Conservation (phyloP, 30 jellyfish, hydroid and myxozoan species). For the Morbakka virulenta region DNA sequence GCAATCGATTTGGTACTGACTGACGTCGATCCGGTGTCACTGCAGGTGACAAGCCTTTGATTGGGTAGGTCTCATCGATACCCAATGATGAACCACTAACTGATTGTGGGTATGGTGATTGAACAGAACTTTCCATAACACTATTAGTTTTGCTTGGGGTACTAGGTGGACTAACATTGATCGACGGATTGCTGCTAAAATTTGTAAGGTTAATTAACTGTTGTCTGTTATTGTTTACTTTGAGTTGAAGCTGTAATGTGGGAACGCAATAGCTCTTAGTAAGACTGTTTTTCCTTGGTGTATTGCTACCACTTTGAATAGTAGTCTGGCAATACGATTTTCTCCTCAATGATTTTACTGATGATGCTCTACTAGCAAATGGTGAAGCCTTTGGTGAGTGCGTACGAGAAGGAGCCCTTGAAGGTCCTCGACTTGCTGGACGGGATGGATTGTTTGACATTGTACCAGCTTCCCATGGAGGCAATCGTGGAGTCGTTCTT, state of each 20-base stretch:
- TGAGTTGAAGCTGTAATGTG: neutral
- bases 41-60: constrained; percentile 24
- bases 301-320: neutral
- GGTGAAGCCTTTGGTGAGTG: constrained; percentile 20
- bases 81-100: constrained; percentile 45
- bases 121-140: constrained; percentile 56
- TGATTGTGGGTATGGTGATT: constrained; percentile 58
- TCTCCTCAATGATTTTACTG: neutral
- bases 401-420: neutral
- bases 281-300: neutral
- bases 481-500: neutral
- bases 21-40: constrained; percentile 31
- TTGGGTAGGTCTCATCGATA: constrained; percentile 8
- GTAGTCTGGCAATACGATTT: constrained; percentile 1
- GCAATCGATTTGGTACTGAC: constrained; percentile 52
- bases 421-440: neutral
- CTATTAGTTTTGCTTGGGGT: constrained; percentile 69
- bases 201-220: neutral
- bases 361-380: neutral
- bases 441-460: neutral
- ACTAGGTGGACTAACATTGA: constrained; percentile 82
- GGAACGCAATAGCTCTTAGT: neutral
- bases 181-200: constrained; percentile 41
- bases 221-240: neutral
- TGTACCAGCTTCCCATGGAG: neutral